Base-by-base conservation (phyloP, 2,113 vertebrate species). In the Cyanoderma ruficeps region DNA sequence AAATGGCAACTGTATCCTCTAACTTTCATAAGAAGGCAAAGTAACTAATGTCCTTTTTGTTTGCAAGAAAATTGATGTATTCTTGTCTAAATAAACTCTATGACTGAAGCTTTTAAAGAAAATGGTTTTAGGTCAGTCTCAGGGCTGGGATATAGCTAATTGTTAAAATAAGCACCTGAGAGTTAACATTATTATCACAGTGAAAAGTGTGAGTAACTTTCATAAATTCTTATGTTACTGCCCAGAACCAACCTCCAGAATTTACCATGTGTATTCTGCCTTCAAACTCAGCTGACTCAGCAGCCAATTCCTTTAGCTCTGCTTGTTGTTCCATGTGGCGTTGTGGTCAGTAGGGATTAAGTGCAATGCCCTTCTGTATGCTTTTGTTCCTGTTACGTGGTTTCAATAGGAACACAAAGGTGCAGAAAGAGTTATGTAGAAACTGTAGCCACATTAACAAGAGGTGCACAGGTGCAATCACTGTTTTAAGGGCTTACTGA, bases 361-460 rank as follows among this genome's bases (percentile, higher is more conserved):
- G 19, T 56, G 59, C 44, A 10, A 7, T 22, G 33, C 39, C 69
- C 11, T 19, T 80, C 46, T n/a, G 1, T 25, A 8, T 1, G 2
- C 28, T 83, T 25, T 28, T 27, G 35, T 63, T 87, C 13, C 30
- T 8, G 1, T 76, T 44, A 19, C 0, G 0, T 25, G 27, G 18
- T 69, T 64, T 78, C 2, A 1, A 5, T 24, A 28, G 49, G 30
- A 69, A 1, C 7, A 15, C 4, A 14, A 35, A 68, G 22, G 23
- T 76, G 25, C 49, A 61, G 17, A 15, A 75, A 25, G 50, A 60
- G 13, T 17, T 17, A 3, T 2, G 10, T 42, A 16, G 33, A 64
- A 68, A 31, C 49, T 59, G 8, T 27, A 59, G 55, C 50, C 19
- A n/a, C 8, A 4, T 72, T 30, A 69, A 10, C 33, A 53, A 60